Evolutionary conservation across 2,113 vertebrate species (phyloP).

Genomic region (Pithys albifrons): DNA sequence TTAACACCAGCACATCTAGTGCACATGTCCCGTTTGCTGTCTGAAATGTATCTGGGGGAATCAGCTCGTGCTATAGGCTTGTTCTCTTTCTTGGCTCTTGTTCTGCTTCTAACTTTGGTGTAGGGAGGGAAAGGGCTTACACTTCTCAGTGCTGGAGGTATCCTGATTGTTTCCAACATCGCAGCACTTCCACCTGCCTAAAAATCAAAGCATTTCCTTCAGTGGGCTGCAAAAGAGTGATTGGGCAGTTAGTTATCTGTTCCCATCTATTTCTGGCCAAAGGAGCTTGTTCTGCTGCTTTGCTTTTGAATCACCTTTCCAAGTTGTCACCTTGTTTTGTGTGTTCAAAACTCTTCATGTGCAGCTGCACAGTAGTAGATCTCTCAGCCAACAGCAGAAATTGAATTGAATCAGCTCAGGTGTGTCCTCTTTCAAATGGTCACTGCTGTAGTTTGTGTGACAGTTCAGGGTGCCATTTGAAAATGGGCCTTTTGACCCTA

Average conservation of each 20-base stretch:
- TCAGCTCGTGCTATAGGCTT: not conserved
- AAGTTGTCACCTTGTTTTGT: not conserved
- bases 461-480: not conserved
- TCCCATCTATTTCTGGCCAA: not conserved
- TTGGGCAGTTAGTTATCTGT: not conserved
- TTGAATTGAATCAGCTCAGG: not conserved
- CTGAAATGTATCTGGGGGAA: not conserved
- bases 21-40: not conserved
- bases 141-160: not conserved
- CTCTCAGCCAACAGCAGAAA: not conserved
- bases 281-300: not conserved
- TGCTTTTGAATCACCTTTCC: not conserved
- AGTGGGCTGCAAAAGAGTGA: not conserved
- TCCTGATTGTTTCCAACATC: not conserved
- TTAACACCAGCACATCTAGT: not conserved
- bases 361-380: not conserved
- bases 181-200: not conserved
- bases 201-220: not conserved
- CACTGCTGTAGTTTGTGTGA: not conserved
- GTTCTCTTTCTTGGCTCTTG: slow-evolving; percentile 38
- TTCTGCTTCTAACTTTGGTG: not conserved
- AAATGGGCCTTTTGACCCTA: not conserved
- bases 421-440: not conserved
- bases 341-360: not conserved
- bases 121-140: not conserved